These are phyloP conservation scores for Zygaena filipendulae DNA, from an alignment of 2,888 invertebrate species.

Conservation along the genomic window DNA sequence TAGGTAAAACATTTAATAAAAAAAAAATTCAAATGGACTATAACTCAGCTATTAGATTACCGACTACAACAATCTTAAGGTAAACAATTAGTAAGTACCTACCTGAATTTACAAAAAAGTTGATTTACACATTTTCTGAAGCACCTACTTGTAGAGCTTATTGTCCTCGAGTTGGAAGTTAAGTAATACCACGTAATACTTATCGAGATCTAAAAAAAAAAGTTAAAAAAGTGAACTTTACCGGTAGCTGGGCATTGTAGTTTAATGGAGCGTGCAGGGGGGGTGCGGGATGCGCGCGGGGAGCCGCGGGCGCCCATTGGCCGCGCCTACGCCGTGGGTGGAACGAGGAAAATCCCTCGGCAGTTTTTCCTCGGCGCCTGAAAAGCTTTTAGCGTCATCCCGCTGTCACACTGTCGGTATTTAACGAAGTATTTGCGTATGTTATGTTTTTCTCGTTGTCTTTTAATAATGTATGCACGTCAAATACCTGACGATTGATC, in stretches of 20 bases:
- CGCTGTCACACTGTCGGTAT: constrained; percentile 42
- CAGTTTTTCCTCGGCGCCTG: constrained; percentile 40
- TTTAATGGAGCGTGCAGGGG: constrained; percentile 27
- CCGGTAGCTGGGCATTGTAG: constrained; percentile 13
- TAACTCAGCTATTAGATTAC: too few relatives aligned
- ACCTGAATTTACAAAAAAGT: too few relatives aligned
- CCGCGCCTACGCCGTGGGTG: constrained; percentile 55
- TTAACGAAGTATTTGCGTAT: constrained; percentile 25
- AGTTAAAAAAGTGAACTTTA: neutral
- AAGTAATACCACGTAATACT: too few relatives aligned
- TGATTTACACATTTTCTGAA: too few relatives aligned
- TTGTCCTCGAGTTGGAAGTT: too few relatives aligned
- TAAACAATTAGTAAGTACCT: too few relatives aligned
- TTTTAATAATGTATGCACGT: constrained; percentile 28
- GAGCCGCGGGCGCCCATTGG: constrained; percentile 44
- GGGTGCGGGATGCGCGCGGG: constrained; percentile 13
- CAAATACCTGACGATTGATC: constrained; percentile 38
- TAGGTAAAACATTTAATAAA: too few relatives aligned
- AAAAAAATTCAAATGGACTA: too few relatives aligned
- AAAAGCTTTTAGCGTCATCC: constrained; percentile 62
- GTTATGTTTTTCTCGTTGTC: too few relatives aligned
- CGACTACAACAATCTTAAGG: too few relatives aligned
- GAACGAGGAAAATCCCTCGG: constrained; percentile 45
- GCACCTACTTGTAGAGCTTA: too few relatives aligned
- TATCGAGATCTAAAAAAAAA: neutral